A percentile compares a stretch with the other conserved stretches of the same genome.
Evolutionary conservation across 2,888 invertebrate species (phyloP).

Genomic region (Hirudinaria manillensis): DNA sequence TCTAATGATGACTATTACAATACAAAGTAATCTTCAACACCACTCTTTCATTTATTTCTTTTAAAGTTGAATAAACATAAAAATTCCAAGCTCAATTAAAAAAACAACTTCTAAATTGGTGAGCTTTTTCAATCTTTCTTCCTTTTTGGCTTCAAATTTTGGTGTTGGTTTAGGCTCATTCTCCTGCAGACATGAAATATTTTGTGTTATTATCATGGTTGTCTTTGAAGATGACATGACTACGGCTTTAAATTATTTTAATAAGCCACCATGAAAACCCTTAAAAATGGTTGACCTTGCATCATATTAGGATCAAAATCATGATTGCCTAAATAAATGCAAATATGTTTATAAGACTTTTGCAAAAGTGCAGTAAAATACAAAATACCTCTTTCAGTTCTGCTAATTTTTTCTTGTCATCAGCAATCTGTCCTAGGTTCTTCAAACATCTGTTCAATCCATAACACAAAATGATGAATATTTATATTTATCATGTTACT

Average conservation of each 20-base stretch:
- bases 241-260: too few relatives aligned
- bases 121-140: background rate
- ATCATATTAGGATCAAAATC: too few relatives aligned
- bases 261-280: too few relatives aligned
- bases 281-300: too few relatives aligned
- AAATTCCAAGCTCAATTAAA: slow-evolving; percentile 1
- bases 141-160: slow-evolving; percentile 16
- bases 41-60: too few relatives aligned
- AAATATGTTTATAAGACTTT: background rate
- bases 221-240: too few relatives aligned
- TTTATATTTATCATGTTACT: background rate
- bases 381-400: slow-evolving; percentile 9
- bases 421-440: background rate
- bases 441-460: background rate
- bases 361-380: background rate
- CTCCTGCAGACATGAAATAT: slow-evolving; percentile 1
- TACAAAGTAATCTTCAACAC: too few relatives aligned
- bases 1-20: too few relatives aligned
- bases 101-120: background rate
- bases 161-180: slow-evolving; percentile 16
- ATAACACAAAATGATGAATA: background rate
- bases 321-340: background rate
- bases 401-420: background rate
- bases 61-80: background rate
- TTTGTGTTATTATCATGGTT: too few relatives aligned